phyloP scores from a whole-genome alignment of 2,113 vertebrate species.

The Riparia riparia region DNA sequence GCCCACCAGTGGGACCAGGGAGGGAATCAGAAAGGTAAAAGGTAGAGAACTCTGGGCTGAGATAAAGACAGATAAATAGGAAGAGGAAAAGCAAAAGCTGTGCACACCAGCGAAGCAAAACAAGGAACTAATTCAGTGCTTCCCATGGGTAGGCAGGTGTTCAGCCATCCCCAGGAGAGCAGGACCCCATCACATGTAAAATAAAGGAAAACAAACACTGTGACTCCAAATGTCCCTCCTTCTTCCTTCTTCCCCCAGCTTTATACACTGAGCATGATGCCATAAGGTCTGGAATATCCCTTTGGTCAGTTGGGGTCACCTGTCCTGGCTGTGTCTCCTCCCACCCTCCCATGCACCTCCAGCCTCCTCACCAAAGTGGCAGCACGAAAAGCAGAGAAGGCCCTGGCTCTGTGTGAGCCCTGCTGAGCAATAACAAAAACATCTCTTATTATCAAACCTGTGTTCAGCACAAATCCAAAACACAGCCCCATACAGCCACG shows the following conservation, averaged over 20 bases:
- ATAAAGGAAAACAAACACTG: not conserved
- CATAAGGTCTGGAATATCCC: rapidly evolving
- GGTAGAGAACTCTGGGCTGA: not conserved
- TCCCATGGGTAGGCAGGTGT: not conserved
- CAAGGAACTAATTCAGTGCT: not conserved
- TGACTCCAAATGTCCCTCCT: not conserved
- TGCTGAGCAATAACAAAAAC: not conserved
- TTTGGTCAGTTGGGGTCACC: not conserved
- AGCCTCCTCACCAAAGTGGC: rapidly evolving
- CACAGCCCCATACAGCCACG: not conserved
- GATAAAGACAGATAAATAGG: not conserved
- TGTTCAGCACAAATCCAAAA: not conserved
- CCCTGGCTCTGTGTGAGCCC: not conserved
- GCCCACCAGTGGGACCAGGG: not conserved
- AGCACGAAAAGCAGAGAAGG: not conserved
- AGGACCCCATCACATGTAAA: rapidly evolving
- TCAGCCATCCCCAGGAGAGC: not conserved
- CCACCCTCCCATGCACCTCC: not conserved
- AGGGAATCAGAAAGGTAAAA: not conserved
- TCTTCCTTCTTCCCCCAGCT: not conserved
- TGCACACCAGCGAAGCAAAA: not conserved
- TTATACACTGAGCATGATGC: rapidly evolving
- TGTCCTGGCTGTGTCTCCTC: not conserved
- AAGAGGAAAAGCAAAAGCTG: not conserved
- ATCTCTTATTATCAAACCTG: not conserved